Conservation (phyloP, 2,797 vertebrate species). For the Zonotrichia albicollis region DNA sequence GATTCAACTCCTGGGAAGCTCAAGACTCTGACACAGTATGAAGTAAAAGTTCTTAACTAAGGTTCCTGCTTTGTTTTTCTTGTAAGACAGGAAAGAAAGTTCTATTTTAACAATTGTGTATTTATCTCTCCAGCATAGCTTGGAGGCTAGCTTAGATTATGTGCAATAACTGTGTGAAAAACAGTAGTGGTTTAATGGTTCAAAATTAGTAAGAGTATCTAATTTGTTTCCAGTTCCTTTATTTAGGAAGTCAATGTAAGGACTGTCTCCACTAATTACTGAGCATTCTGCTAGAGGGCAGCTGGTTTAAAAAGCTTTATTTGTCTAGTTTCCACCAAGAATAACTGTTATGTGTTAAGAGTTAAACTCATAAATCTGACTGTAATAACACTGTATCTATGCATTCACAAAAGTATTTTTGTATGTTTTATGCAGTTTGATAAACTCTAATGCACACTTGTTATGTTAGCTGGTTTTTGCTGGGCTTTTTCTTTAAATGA, state of each 20-base stretch:
- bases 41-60: background rate
- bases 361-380: background rate
- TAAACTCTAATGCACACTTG: slow-evolving; percentile 18
- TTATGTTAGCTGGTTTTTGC: background rate
- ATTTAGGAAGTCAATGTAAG: background rate
- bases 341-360: background rate
- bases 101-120: background rate
- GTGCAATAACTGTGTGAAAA: slow-evolving; percentile 28
- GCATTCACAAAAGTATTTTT: slow-evolving; percentile 70
- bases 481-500: background rate
- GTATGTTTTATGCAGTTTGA: slow-evolving; percentile 60
- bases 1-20: background rate
- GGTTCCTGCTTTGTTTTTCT: background rate
- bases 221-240: background rate
- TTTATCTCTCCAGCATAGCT: background rate
- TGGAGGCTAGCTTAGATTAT: background rate
- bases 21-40: background rate
- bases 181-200: background rate
- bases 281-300: background rate
- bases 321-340: background rate
- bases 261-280: background rate
- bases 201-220: background rate
- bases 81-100: background rate
- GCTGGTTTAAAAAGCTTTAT: background rate
- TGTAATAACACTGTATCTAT: slow-evolving; percentile 41